Conservation (phyloP, 2,113 vertebrate species). For the Blennius ocellaris region DNA sequence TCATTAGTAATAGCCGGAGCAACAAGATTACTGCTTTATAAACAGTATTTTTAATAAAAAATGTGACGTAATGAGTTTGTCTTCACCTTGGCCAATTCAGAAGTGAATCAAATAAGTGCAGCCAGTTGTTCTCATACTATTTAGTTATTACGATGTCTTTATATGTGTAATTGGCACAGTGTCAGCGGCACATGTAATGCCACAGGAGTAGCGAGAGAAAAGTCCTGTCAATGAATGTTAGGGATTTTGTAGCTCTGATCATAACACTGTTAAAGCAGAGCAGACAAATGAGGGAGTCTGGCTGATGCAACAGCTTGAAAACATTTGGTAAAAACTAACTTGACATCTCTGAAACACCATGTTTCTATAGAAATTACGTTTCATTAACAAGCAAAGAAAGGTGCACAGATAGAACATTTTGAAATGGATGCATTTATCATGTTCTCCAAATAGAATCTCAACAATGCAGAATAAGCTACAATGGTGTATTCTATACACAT, state of each 20-base stretch:
- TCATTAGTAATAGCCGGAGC: no score
- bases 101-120: not conserved
- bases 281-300: constrained; percentile 60
- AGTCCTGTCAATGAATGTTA: constrained; percentile 61
- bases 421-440: not conserved
- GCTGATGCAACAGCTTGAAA: constrained; percentile 79
- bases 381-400: constrained; percentile 6
- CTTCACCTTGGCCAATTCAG: not conserved
- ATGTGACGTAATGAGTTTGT: no score
- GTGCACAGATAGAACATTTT: constrained; percentile 19
- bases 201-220: constrained; percentile 44
- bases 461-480: not conserved
- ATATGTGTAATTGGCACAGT: constrained; percentile 30
- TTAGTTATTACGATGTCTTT: constrained; percentile 32
- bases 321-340: constrained; percentile 48
- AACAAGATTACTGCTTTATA: no score
- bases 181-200: constrained; percentile 41
- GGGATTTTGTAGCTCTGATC: constrained; percentile 68
- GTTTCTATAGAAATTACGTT: constrained; percentile 55
- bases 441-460: not conserved
- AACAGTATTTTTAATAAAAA: no score
- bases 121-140: not conserved
- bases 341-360: constrained; percentile 49
- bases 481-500: not conserved
- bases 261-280: constrained; percentile 54